Percentiles rank a stretch among this genome's conserved stretches.
These are phyloP conservation scores for Oxytorus armatus DNA, from an alignment of 2,888 invertebrate genomes.

Conservation along the genomic window DNA sequence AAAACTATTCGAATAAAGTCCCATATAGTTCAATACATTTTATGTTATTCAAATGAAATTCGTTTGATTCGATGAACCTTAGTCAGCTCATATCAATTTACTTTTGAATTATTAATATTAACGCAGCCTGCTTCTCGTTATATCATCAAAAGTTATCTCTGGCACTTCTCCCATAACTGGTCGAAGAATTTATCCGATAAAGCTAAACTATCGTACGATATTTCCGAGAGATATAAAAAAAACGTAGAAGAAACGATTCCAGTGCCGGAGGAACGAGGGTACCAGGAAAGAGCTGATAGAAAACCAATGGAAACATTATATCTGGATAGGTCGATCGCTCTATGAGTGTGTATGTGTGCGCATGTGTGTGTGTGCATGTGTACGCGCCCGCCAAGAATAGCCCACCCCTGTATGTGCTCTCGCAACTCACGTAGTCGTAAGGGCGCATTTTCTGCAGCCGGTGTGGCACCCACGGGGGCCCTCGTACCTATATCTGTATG, in stretches of 20 bases:
- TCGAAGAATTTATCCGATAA: slow-evolving; percentile 58
- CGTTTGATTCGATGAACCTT: too few relatives aligned
- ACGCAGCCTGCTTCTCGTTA: slow-evolving; percentile 11
- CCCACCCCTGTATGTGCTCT: slow-evolving; percentile 18
- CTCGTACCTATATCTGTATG: slow-evolving; percentile 50
- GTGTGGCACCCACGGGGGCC: slow-evolving; percentile 30
- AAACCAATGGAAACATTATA: slow-evolving; percentile 68
- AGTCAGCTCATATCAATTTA: not conserved
- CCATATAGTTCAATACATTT: too few relatives aligned
- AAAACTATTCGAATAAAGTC: too few relatives aligned
- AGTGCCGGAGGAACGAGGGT: slow-evolving; percentile 33
- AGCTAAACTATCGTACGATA: slow-evolving; percentile 61
- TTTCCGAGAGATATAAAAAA: slow-evolving; percentile 42
- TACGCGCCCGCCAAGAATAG: slow-evolving; percentile 39
- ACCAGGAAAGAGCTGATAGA: slow-evolving; percentile 64
- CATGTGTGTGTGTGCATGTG: slow-evolving; percentile 14
- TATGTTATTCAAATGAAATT: too few relatives aligned
- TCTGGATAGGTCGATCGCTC: slow-evolving; percentile 51
- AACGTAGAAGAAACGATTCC: slow-evolving; percentile 47
- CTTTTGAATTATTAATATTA: slow-evolving; percentile 6
- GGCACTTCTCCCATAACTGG: slow-evolving; percentile 43
- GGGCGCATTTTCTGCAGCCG: slow-evolving; percentile 66
- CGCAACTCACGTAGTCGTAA: slow-evolving; percentile 50
- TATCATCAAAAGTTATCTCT: slow-evolving; percentile 14
- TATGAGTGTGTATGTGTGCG: slow-evolving; percentile 2